phyloP scores from a whole-genome alignment of 1,140 invertebrate genomes.

The Nymphalis io region DNA sequence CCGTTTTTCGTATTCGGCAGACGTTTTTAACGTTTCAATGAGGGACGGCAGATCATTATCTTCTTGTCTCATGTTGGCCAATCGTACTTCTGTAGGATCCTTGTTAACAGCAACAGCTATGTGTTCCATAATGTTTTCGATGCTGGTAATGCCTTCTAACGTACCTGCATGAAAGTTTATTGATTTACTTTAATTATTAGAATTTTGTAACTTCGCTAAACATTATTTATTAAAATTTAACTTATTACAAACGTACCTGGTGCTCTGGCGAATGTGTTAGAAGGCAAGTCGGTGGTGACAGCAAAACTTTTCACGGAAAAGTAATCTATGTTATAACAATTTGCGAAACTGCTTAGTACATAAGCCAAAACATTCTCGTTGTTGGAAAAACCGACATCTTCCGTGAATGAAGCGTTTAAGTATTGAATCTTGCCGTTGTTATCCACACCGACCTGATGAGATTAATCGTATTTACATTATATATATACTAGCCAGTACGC shows the following conservation, averaged over 20 bases:
- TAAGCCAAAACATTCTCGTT: constrained; percentile 81
- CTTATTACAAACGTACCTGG: too few species aligned
- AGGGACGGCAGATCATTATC: constrained; percentile 66
- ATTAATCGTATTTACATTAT: too few species aligned
- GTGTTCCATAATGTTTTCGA: constrained; percentile 93
- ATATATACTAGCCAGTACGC: too few species aligned
- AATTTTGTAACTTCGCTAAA: too few species aligned
- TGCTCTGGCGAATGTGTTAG: constrained; percentile 83
- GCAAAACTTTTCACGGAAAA: constrained; percentile 81
- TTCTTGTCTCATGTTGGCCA: constrained; percentile 82
- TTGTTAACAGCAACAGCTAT: constrained; percentile 84
- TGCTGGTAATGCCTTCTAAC: constrained; percentile 84
- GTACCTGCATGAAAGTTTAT: constrained; percentile 62
- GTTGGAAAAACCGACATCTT: constrained; percentile 83
- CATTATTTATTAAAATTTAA: not conserved
- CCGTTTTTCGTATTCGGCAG: constrained; percentile 82
- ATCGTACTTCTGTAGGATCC: constrained; percentile 86
- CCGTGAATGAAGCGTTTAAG: constrained; percentile 82
- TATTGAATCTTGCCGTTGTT: constrained; percentile 85
- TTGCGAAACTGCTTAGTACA: constrained; percentile 71
- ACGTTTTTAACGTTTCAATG: constrained; percentile 57
- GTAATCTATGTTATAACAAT: constrained; percentile 82
- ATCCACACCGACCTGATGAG: constrained; percentile 82
- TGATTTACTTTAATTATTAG: too few species aligned
- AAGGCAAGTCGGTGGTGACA: constrained; percentile 83